phyloP scores from a whole-genome alignment of 2,113 vertebrate species.

The Ceyx cyanopectus region DNA sequence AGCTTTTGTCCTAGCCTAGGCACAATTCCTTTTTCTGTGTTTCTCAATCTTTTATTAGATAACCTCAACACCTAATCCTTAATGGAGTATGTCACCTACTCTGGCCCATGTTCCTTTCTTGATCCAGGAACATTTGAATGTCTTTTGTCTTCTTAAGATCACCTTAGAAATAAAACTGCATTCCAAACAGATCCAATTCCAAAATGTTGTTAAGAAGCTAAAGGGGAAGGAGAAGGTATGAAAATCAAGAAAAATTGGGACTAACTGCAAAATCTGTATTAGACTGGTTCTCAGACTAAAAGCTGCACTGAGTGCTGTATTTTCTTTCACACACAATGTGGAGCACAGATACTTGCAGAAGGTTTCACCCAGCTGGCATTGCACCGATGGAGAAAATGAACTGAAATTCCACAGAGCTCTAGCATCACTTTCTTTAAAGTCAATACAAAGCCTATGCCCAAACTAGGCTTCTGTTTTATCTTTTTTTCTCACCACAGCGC shows the following conservation, averaged over 20 bases:
- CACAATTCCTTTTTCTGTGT: not conserved
- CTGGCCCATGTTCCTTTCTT: not conserved
- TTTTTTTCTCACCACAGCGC: not conserved
- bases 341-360: not conserved
- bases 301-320: not conserved
- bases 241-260: not conserved
- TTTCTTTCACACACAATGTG: not conserved
- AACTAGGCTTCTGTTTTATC: not conserved
- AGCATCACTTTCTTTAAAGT: not conserved
- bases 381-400: not conserved
- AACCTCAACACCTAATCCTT: not conserved
- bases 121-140: not conserved
- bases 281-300: not conserved
- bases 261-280: not conserved
- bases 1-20: not conserved
- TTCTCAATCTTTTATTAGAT: not conserved
- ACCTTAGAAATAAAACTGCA: not conserved
- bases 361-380: not conserved
- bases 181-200: not conserved
- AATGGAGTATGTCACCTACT: not conserved
- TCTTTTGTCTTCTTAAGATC: not conserved
- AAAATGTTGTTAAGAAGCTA: not conserved
- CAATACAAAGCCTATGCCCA: not conserved
- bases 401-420: not conserved
- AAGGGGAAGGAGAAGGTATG: not conserved